Percentiles rank a stretch among this genome's conserved stretches.
Evolutionary conservation across 1,140 invertebrate species (phyloP).

Genomic region (Ephestia elutella): DNA sequence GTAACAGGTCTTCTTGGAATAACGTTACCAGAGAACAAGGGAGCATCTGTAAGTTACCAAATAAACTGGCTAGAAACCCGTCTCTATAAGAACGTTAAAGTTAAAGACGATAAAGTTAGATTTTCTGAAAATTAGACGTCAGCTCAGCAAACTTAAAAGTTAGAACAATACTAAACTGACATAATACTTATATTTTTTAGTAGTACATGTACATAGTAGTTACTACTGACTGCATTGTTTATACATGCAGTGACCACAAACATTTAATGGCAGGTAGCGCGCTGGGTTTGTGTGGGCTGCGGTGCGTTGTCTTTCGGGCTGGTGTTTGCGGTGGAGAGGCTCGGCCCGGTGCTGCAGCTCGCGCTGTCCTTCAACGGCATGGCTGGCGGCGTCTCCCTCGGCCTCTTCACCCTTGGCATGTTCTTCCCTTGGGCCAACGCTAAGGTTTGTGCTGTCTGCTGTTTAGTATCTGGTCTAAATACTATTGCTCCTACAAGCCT

Average conservation of each 20-base stretch:
- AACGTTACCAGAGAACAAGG: conserved; percentile 80
- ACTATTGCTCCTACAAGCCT: no score
- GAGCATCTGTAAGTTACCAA: conserved; percentile 73
- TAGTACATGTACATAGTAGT: no score
- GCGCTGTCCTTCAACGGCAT: conserved; percentile 92
- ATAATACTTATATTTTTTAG: no score
- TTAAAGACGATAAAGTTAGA: no score
- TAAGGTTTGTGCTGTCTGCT: conserved; percentile 71
- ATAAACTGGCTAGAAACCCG: not conserved
- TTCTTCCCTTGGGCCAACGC: conserved; percentile 90
- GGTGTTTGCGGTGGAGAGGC: conserved; percentile 86
- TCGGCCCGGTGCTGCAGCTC: conserved; percentile 88
- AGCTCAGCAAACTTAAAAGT: no score
- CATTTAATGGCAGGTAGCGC: conserved; percentile 50
- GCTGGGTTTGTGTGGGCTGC: conserved; percentile 64
- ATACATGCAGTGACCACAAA: not conserved
- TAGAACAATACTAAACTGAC: no score
- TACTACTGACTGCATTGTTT: no score
- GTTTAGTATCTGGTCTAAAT: no score
- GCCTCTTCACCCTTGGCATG: conserved; percentile 90
- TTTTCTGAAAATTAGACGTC: no score
- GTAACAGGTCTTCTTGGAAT: conserved; percentile 80
- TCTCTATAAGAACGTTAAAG: no score
- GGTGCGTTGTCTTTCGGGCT: conserved; percentile 73
- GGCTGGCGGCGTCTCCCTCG: conserved; percentile 89